phyloP scores from a whole-genome alignment of 2,888 invertebrate species.

The Hanleya hanleyi region DNA sequence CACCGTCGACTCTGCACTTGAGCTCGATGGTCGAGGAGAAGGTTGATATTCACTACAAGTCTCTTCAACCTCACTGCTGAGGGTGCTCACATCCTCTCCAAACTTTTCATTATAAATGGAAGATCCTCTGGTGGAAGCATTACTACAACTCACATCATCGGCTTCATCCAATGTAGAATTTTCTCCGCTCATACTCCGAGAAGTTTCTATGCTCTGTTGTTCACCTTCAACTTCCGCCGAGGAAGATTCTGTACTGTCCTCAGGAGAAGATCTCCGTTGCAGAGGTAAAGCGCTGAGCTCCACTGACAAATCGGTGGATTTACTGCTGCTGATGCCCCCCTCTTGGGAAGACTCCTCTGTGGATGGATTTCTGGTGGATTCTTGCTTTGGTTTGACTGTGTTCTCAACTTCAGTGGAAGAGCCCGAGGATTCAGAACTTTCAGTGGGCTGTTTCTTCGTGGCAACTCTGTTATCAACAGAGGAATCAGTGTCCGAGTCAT shows the following conservation, averaged over 20 bases:
- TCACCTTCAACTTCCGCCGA: not conserved
- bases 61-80: not conserved
- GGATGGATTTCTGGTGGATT: not conserved
- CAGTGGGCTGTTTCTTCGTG: not conserved
- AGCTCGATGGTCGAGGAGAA: not conserved
- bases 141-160: not conserved
- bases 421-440: not conserved
- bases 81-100: not conserved
- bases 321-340: not conserved
- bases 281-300: not conserved
- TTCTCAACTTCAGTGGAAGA: not conserved
- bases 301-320: not conserved
- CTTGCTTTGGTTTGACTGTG: no score
- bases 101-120: not conserved
- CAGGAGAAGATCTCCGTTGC: no score
- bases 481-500: not conserved
- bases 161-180: no score
- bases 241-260: not conserved
- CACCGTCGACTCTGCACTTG: not conserved
- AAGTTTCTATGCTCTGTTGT: not conserved
- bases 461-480: not conserved
- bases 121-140: not conserved
- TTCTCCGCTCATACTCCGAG: not conserved
- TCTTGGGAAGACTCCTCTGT: not conserved
- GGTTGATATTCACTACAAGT: slow-evolving; percentile 6